Conservation (phyloP, 2,888 invertebrate genomes). For the Lacanobia wlatinum region DNA sequence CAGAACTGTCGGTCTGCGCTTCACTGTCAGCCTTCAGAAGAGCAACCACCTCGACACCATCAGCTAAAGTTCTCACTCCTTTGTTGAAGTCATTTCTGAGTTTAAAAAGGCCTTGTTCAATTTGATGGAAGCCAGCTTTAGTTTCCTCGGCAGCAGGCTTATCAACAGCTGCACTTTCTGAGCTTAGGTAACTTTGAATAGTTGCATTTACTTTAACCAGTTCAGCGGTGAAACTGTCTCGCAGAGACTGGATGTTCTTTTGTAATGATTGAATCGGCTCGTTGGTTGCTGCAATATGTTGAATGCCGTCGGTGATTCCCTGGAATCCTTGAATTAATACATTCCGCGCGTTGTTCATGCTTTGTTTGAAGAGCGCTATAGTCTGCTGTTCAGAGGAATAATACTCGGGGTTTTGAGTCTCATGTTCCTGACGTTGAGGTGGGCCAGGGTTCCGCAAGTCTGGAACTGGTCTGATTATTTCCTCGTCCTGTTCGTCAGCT, state of each 20-base stretch:
- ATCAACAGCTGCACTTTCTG: constrained; percentile 58
- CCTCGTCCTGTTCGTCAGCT: constrained; percentile 68
- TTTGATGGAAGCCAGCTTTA: constrained; percentile 67
- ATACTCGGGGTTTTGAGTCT: constrained; percentile 83
- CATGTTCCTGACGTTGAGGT: constrained; percentile 86
- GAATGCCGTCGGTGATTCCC: constrained; percentile 77
- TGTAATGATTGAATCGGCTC: constrained; percentile 77
- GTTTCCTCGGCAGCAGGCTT: constrained; percentile 58
- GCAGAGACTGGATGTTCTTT: constrained; percentile 76
- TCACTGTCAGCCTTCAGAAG: constrained; percentile 74
- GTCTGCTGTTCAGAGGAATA: constrained; percentile 74
- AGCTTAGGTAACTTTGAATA: constrained; percentile 73
- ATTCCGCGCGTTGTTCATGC: constrained; percentile 75
- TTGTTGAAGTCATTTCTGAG: constrained; percentile 78
- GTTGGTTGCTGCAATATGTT: constrained; percentile 73
- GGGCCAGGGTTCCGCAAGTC: constrained; percentile 83
- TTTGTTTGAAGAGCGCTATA: constrained; percentile 74
- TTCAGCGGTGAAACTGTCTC: constrained; percentile 75
- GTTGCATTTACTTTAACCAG: constrained; percentile 79
- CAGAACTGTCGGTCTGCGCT: constrained; percentile 19
- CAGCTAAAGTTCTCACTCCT: constrained; percentile 76
- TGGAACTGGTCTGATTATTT: constrained; percentile 76
- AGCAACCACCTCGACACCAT: constrained; percentile 77
- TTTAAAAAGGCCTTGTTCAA: constrained; percentile 70
- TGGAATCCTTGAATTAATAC: constrained; percentile 74